Evolutionary conservation across 2,797 vertebrate species (phyloP), one percentile per base, ranked within the genome.

Genomic region (Macropodus opercularis): DNA sequence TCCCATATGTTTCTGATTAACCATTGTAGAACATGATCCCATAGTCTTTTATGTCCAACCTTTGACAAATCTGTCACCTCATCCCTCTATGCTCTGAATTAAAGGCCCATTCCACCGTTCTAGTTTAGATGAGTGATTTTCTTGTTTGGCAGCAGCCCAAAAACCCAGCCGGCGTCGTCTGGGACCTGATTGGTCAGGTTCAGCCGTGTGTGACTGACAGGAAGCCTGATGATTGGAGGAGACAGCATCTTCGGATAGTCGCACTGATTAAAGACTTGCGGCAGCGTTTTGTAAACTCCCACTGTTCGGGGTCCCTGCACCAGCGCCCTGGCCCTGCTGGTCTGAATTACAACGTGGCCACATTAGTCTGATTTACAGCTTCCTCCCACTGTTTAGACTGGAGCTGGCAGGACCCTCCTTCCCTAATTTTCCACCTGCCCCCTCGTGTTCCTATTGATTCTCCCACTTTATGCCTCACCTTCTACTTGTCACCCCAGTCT

Each of bases 301-400:
- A 66, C 80, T 78, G 54, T 83, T 87, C n/a, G 36, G 83, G 82
- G 87, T 84, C 82, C 85, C 69, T 58, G 38, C 52, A 26, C 72
- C 41, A 72, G 65, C 50, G 61, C 83, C 73, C 55, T 17, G 60
- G 79, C 80, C 87, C 91, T 89, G 90, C 92, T 93, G 92, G 86
- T 93, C 89, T 87, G 89, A 91, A 92, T 93, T 92, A 93, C 71
- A 77, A 84, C 87, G 77, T 27, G 75, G 68, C 76, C 75, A 66
- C 90, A 90, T 91, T 91, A 90, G 89, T 61, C 72, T 91, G 92
- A 93, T 93, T 93, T 93, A 93, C 89, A 91, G 89, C 91, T 92
- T 93, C 92, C 91, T 92, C 89, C 82, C 46, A 75, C 85, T 92
- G 91, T 92, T 92, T 93, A 90, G 89, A 88, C 89, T 91, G 77